phyloP scores from a whole-genome alignment of 2,797 vertebrate species.

The Halcyon badia region DNA sequence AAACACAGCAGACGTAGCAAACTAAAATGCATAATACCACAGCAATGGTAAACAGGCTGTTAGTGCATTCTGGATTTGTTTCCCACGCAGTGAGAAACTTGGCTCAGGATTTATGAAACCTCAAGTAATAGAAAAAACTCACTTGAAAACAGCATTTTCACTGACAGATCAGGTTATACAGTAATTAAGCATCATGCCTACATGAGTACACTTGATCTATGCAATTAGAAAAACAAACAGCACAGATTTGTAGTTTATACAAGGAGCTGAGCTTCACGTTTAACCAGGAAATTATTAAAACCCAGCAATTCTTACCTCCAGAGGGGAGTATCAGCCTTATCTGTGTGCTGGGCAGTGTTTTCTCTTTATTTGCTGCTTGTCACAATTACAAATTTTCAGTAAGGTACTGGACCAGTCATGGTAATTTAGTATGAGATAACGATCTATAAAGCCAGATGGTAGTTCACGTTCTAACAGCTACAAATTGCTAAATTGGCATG shows the following conservation, averaged over 20 bases:
- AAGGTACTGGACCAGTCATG: neutral
- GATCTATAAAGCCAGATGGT: slow-evolving; percentile 45
- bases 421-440: slow-evolving; percentile 54
- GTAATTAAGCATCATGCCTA: neutral
- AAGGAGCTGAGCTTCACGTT: neutral
- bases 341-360: neutral
- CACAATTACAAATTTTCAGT: neutral
- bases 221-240: slow-evolving; percentile 13
- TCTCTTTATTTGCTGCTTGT: slow-evolving; percentile 25
- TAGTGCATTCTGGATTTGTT: neutral
- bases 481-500: slow-evolving; percentile 66
- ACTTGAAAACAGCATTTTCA: neutral
- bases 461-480: slow-evolving; percentile 49
- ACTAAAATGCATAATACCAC: neutral
- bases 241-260: neutral
- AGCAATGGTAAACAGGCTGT: neutral
- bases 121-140: neutral
- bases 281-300: slow-evolving; percentile 4
- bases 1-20: neutral
- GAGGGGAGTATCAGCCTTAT: neutral
- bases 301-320: neutral
- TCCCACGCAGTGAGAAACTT: neutral
- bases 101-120: neutral
- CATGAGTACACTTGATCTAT: neutral
- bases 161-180: neutral